Percentiles rank a stretch among this genome's conserved stretches.
Conservation (phyloP, 2,797 vertebrate species). For the Melopsittacus undulatus region DNA sequence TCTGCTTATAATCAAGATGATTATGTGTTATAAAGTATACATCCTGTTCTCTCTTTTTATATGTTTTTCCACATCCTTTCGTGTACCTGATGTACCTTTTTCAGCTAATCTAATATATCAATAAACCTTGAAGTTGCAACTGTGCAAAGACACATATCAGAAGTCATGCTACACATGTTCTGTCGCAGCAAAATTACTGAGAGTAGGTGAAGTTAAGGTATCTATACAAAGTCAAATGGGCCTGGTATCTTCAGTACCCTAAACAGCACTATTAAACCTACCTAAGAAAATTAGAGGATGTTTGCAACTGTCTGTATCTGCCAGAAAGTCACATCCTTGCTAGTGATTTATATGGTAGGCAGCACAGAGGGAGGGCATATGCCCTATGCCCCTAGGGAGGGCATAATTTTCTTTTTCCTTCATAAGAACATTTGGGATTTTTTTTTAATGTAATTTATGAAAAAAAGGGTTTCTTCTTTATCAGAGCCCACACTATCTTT, state of each 20-base stretch:
- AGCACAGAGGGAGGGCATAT: background rate
- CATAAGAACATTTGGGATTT: background rate
- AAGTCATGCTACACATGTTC: background rate
- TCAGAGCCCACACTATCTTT: background rate
- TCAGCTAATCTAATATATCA: background rate
- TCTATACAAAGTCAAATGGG: background rate
- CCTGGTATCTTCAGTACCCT: background rate
- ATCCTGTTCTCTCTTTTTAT: background rate
- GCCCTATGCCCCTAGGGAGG: no score
- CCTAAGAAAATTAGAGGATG: background rate
- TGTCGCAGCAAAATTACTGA: background rate
- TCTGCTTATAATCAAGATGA: slow-evolving; percentile 5
- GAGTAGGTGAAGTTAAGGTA: background rate
- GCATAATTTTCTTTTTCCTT: background rate
- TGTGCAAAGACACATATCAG: background rate
- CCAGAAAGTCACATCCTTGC: background rate
- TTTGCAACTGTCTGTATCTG: background rate
- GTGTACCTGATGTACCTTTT: background rate
- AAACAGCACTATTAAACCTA: background rate
- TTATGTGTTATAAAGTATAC: background rate
- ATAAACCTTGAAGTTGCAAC: background rate
- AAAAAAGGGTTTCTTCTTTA: background rate
- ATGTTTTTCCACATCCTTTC: background rate
- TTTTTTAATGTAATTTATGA: background rate
- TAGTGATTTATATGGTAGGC: background rate